Evolutionary conservation across 2,888 invertebrate species (phyloP), one percentile per base, ranked within the genome.

Genomic region (Gymnoscelis rufifasciata): DNA sequence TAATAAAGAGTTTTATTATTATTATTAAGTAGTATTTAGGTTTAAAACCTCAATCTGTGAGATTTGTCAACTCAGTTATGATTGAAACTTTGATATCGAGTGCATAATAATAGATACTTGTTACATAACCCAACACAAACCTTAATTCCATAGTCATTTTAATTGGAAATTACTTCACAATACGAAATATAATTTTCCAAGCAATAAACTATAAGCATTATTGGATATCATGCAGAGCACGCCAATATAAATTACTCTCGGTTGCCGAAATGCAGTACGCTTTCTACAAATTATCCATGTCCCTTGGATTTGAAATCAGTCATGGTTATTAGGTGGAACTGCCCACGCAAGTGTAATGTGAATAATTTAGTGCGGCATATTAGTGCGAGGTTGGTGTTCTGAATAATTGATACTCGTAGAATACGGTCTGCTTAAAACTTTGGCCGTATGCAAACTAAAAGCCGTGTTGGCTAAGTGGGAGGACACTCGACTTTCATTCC

Each of bases 301-400:
- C 31, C 31, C 31, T 33, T 33, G 14, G 1, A 33, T 15, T 14
- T 15, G 3, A 35, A 29, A 26, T 38, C 38, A 40, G 41, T 29
- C 45, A 43, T 35, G 15, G 37, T 38, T 38, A 43, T 42, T 46
- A 39, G 10, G 30, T 30, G 28, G 41, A 19, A 49, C 31, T 41
- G 30, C 38, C 35, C 38, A 19, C 44, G 33, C 35, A 39, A 31
- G 42, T 41, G 31, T 50, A 36, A 35, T 38, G 28, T 35, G 45
- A 45, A 8, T 50, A 39, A 50, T 45, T 50, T 31, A 35, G 38
- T 36, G 42, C 45, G 41, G 19, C 19, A 19, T 19, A 45, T 45
- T 45, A 31, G 38, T 39, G 33, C 23, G 28, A 31, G 40, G 19
- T 44, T 23, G 14, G 3, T 19, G 3, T 37, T 44, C 41, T 36